A percentile compares a stretch with the other conserved stretches of the same genome.
Evolutionary conservation across 2,113 vertebrate genomes (phyloP).

Genomic region (Mormoops blainvillei): DNA sequence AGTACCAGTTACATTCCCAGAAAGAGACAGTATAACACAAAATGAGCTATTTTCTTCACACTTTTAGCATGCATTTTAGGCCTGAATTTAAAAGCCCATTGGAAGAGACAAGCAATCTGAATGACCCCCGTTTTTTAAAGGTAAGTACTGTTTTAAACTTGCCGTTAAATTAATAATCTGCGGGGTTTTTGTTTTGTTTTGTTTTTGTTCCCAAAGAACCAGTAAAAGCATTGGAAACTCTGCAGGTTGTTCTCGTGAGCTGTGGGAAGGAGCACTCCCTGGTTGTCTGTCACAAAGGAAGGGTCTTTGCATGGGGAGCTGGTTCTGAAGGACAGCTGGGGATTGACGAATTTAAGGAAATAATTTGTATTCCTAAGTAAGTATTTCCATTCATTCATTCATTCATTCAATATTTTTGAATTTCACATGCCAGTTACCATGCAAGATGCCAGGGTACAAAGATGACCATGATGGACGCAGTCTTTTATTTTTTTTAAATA

Average conservation of each 20-base stretch:
- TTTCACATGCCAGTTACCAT: neutral
- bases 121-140: neutral
- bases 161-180: neutral
- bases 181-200: neutral
- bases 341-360: conserved; percentile 43
- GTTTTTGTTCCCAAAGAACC: conserved; percentile 48
- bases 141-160: neutral
- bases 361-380: conserved; percentile 61
- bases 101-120: neutral
- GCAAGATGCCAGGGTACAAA: neutral
- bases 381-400: neutral
- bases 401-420: neutral
- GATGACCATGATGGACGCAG: neutral
- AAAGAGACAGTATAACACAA: neutral
- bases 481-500: too few relatives aligned
- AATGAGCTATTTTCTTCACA: neutral
- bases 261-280: conserved; percentile 76
- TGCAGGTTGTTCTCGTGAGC: conserved; percentile 35
- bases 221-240: conserved; percentile 52
- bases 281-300: conserved; percentile 68
- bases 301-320: conserved; percentile 75
- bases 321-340: conserved; percentile 77
- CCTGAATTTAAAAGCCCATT: neutral
- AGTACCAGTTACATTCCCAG: neutral
- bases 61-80: neutral